Evolutionary conservation across 2,113 vertebrate genomes (phyloP), one percentile per base, ranked within the genome.

Genomic region (Sprattus sprattus): DNA sequence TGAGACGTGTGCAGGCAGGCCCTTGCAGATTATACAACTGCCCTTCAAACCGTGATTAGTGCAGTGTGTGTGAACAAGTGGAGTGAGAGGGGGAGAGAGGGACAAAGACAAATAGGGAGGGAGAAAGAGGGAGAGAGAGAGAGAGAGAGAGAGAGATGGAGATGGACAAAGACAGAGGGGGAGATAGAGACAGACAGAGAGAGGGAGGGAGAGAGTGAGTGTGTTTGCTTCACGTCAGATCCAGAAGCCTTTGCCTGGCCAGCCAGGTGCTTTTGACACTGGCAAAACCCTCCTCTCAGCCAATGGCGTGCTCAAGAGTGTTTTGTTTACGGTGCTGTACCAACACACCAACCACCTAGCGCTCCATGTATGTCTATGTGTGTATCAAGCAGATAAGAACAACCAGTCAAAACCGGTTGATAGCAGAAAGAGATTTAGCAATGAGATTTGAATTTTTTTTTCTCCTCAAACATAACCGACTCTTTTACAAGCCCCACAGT

Each of bases 81-180:
- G 71, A 39, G 64, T 28, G 10, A 32, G 25, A 13, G 57, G 18
- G 57, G 22, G 64, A 32, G 64, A 10, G 64, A 32, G 64, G 3
- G 64, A n/a, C 22, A 28, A 39, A 11, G 64, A n/a, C 22, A 28
- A 44, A 81, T 2, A 52, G 39, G 20, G n/a, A 49, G 47, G 39
- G 39, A 39, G 39, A 39, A 39, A 39, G 39, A 54, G 1, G 93
- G 90, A 91, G 90, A 87, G 47, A 90, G 4, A 81, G 0, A 91
- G 90, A 87, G 47, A 90, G 4, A 81, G 0, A 22, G 49, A 84
- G 1, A 88, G 22, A 80, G 16, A 11, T 57, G 46, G 81, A 67
- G 64, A 64, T 22, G 7, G n/a, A 25, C 22, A 64, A 6, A 25
- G 20, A 64, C 22, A 64, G 20, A 32, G 28, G 10, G 25, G 15